A percentile compares a stretch with the other conserved stretches of the same genome.
These are phyloP conservation scores for Egretta garzetta DNA, from an alignment of 2,113 vertebrate species.

Conservation along the genomic window DNA sequence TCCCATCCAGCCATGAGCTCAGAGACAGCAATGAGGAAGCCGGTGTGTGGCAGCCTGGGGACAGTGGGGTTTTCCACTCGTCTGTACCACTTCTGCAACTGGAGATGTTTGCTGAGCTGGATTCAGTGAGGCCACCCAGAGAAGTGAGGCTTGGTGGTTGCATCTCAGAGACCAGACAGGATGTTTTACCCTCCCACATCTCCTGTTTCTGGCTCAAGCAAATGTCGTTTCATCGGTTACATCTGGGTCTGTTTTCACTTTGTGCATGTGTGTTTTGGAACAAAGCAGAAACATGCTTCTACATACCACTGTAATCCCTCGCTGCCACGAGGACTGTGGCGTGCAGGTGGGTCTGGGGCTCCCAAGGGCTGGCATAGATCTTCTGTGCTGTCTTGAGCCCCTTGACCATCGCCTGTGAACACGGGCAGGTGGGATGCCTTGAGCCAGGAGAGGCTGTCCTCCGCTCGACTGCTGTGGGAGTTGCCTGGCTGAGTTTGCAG, in stretches of 20 bases:
- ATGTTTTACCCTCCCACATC: not conserved
- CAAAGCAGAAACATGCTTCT: not conserved
- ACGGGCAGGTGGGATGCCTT: not conserved
- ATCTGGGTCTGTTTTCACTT: not conserved
- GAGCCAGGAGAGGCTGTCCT: not conserved
- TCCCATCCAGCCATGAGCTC: not conserved
- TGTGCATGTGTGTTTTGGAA: not conserved
- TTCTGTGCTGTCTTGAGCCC: not conserved
- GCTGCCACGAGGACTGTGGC: not conserved
- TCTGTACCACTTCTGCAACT: not conserved
- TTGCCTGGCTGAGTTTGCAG: not conserved
- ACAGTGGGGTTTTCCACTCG: not conserved
- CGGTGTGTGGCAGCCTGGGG: not conserved
- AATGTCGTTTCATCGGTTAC: not conserved
- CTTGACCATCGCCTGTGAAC: rapidly evolving
- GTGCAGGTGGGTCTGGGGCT: not conserved
- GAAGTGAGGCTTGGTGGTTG: not conserved
- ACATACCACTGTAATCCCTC: rapidly evolving
- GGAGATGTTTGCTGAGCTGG: rapidly evolving
- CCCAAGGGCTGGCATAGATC: rapidly evolving
- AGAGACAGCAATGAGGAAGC: not conserved
- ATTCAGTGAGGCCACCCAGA: not conserved
- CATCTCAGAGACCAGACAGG: not conserved
- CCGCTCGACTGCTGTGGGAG: not conserved
- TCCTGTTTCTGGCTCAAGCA: not conserved